These are phyloP conservation scores for Meleagris gallopavo DNA, from an alignment of 2,113 vertebrate species.

Conservation along the genomic window DNA sequence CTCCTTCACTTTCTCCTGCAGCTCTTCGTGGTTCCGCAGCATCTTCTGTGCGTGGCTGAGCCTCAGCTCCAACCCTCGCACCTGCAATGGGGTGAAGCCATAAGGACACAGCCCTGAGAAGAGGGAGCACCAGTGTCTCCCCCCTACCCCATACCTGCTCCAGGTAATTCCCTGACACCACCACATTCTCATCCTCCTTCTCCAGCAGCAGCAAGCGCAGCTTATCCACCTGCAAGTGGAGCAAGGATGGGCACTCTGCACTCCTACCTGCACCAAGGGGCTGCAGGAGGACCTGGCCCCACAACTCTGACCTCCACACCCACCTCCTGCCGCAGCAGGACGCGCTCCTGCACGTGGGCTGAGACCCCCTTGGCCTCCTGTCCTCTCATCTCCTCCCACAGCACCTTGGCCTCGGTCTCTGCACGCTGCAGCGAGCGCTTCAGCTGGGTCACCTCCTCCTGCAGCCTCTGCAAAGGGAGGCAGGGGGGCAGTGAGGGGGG, in stretches of 20 bases:
- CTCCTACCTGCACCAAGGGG: neutral
- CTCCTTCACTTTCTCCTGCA: conserved; percentile 35
- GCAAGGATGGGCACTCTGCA: neutral
- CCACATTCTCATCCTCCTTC: conserved; percentile 65
- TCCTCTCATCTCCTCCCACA: conserved; percentile 74
- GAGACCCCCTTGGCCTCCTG: conserved; percentile 43
- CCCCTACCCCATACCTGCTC: conserved; percentile 61
- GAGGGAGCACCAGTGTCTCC: neutral
- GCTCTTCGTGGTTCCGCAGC: neutral
- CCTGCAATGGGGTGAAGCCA: neutral
- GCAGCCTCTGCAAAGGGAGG: conserved; percentile 50
- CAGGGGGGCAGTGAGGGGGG: neutral
- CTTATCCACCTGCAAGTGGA: conserved; percentile 73
- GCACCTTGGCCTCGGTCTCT: conserved; percentile 69
- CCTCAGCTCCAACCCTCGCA: neutral
- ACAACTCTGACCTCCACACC: accelerated
- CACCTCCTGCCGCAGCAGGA: conserved; percentile 78
- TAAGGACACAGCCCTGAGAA: neutral
- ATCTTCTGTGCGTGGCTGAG: neutral
- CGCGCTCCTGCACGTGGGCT: conserved; percentile 71
- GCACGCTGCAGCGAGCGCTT: conserved; percentile 68
- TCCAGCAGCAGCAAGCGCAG: conserved; percentile 74
- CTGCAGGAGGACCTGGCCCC: neutral
- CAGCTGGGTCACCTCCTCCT: conserved; percentile 72
- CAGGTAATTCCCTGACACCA: conserved; percentile 54